A percentile compares a stretch with the other conserved stretches of the same genome.
Conservation (phyloP, 64 coral and sea anemone species). For the Hydrozoanthus tunicans region DNA sequence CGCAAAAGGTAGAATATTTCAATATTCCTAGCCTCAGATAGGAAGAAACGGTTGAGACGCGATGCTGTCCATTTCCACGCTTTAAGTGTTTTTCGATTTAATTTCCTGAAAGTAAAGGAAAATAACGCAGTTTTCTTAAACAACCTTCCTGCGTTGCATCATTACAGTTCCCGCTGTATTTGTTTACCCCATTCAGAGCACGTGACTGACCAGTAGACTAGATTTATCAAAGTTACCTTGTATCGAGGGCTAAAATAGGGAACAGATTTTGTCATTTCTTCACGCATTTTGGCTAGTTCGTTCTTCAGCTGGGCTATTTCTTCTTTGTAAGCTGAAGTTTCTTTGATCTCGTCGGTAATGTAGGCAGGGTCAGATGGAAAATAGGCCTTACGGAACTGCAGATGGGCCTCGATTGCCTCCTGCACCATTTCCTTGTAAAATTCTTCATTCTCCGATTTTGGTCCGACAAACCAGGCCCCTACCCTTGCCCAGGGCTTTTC, state of each 20-base stretch:
- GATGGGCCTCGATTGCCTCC: slow-evolving; percentile 31
- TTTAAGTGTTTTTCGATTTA: too few species aligned
- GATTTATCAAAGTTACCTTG: slow-evolving; percentile 23
- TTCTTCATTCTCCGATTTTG: slow-evolving; percentile 57
- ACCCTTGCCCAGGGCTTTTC: slow-evolving; percentile 31
- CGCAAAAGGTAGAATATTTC: too few species aligned
- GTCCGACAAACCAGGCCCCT: slow-evolving; percentile 60
- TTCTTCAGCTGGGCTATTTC: slow-evolving; percentile 11
- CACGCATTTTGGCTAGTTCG: slow-evolving; percentile 11
- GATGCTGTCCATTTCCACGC: too few species aligned
- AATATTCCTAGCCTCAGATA: too few species aligned
- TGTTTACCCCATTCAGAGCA: neutral
- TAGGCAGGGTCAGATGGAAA: slow-evolving; percentile 68
- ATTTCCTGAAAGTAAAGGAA: too few species aligned
- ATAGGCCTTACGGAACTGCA: slow-evolving; percentile 58
- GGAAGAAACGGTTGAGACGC: too few species aligned
- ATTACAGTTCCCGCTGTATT: neutral
- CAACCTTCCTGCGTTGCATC: too few species aligned
- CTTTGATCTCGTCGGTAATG: slow-evolving; percentile 38
- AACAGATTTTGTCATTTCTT: slow-evolving; percentile 66
- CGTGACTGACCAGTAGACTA: too few species aligned
- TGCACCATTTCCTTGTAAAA: slow-evolving; percentile 55
- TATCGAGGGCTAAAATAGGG: slow-evolving; percentile 72
- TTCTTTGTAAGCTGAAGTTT: slow-evolving; percentile 37
- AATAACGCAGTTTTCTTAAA: too few species aligned